Evolutionary conservation across 2,113 vertebrate species (phyloP).

Genomic region (Corythoichthys intestinalis): DNA sequence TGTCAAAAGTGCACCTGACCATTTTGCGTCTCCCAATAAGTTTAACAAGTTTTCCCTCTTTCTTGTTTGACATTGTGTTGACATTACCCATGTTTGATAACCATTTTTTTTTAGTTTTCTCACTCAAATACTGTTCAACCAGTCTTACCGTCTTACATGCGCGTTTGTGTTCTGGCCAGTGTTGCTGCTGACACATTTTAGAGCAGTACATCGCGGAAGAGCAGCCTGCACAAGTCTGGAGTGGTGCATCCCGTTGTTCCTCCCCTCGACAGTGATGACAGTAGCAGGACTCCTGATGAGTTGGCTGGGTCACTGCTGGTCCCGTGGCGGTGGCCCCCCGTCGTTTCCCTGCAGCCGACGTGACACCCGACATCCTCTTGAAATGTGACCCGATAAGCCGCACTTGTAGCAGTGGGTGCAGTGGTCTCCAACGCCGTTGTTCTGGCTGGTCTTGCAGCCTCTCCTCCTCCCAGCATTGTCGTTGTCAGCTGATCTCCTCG

Average conservation of each 20-base stretch:
- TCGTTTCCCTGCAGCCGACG: neutral
- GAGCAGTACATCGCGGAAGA: neutral
- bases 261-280: neutral
- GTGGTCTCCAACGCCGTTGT: neutral
- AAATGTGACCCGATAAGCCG: constrained; percentile 1
- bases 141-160: neutral
- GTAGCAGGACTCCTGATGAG: neutral
- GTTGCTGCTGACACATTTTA: too few relatives aligned
- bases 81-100: neutral
- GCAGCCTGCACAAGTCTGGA: neutral
- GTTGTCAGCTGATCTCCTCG: too few relatives aligned
- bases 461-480: too few relatives aligned
- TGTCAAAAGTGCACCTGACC: neutral
- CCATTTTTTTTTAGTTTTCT: neutral
- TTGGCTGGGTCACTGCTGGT: constrained; percentile 2
- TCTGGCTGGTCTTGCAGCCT: too few relatives aligned
- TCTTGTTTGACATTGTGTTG: neutral
- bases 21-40: neutral
- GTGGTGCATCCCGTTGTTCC: neutral
- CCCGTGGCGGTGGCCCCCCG: too few relatives aligned
- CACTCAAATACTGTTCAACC: neutral
- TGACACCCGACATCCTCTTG: neutral
- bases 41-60: too few relatives aligned
- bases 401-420: constrained; percentile 11
- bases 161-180: too few relatives aligned